phyloP scores from a whole-genome alignment of 2,797 vertebrate genomes.

The Coilia nasus region DNA sequence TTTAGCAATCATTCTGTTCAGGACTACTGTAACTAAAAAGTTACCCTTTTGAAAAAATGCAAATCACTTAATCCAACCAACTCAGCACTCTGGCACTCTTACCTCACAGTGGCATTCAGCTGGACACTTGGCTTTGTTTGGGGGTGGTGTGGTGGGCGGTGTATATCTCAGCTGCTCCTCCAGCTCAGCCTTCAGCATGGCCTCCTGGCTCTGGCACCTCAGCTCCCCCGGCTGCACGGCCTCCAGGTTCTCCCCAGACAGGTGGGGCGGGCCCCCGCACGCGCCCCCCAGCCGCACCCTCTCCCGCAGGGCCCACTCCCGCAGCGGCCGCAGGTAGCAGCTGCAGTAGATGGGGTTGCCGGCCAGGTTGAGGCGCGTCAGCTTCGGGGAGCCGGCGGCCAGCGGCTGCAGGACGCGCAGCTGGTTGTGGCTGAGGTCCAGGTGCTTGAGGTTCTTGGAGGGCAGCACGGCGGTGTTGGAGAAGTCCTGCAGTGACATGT shows the following conservation, averaged over 20 bases:
- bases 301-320: constrained; percentile 76
- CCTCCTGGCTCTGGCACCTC: constrained; percentile 78
- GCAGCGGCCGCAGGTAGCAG: constrained; percentile 85
- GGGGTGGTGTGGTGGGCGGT: constrained; percentile 41
- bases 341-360: constrained; percentile 90
- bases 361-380: constrained; percentile 78
- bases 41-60: too few species aligned
- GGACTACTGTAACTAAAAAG: neutral
- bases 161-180: constrained; percentile 65
- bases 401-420: constrained; percentile 82
- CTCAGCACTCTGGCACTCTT: constrained; percentile 23
- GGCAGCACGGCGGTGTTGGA: constrained; percentile 76
- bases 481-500: constrained; percentile 88
- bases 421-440: constrained; percentile 90
- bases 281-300: constrained; percentile 77
- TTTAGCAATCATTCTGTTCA: neutral
- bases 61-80: too few species aligned
- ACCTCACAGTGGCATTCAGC: constrained; percentile 80
- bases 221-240: constrained; percentile 76
- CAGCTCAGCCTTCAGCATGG: constrained; percentile 70
- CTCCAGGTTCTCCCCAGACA: constrained; percentile 81
- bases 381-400: constrained; percentile 67
- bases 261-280: constrained; percentile 77
- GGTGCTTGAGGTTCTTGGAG: constrained; percentile 78
- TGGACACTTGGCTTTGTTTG: constrained; percentile 78